Percentiles rank a stretch among this genome's conserved stretches.
Evolutionary conservation across 1,140 invertebrate genomes (phyloP).

Genomic region (Neelides sp.): DNA sequence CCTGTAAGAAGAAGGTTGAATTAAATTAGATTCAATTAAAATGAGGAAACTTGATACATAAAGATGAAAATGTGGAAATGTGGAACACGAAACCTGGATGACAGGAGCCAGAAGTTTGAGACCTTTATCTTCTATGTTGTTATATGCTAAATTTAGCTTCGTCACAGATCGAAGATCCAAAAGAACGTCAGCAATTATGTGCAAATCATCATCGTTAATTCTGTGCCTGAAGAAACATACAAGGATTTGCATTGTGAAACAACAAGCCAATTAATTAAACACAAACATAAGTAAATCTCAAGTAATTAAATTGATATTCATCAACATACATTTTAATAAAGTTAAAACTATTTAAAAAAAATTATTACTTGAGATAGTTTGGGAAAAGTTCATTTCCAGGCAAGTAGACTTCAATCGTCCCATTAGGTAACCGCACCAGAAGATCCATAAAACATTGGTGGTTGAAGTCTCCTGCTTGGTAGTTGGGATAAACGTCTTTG

Average conservation of each 20-base stretch:
- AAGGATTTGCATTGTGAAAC: neutral
- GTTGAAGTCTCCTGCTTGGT: too few relatives aligned
- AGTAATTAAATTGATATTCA: too few relatives aligned
- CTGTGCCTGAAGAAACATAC: neutral
- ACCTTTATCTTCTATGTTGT: conserved; percentile 2
- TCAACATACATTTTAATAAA: too few relatives aligned
- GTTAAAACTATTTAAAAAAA: too few relatives aligned
- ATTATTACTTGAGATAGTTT: too few relatives aligned
- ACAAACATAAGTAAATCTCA: too few relatives aligned
- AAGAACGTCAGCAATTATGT: neutral
- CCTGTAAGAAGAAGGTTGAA: neutral
- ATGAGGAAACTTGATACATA: neutral
- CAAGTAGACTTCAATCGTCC: too few relatives aligned
- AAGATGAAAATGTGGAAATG: neutral
- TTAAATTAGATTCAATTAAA: neutral
- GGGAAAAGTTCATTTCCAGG: too few relatives aligned
- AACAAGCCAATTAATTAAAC: neutral
- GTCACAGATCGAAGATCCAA: neutral
- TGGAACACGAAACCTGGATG: neutral
- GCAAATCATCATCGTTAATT: neutral
- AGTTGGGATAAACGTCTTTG: too few relatives aligned
- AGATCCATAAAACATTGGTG: too few relatives aligned
- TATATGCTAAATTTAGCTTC: conserved; percentile 4
- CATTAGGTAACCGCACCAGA: too few relatives aligned
- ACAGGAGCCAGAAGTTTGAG: neutral